Base-by-base conservation (phyloP, 2,797 vertebrate genomes). In the Fundulus diaphanus region DNA sequence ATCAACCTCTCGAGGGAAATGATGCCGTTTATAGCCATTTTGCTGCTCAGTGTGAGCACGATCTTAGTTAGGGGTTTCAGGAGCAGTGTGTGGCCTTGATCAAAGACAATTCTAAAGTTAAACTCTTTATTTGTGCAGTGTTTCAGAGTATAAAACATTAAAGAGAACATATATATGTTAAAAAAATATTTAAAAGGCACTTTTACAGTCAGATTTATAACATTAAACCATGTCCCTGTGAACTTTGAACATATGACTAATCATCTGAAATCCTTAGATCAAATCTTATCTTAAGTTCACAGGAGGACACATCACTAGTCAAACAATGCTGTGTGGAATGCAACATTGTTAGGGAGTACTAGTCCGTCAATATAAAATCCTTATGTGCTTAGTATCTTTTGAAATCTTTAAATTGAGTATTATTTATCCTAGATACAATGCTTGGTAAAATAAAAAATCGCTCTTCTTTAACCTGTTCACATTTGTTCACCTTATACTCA, bases 1-100 rank as follows among this genome's bases (percentile, higher is more conserved):
- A 81, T 52, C 31, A 77, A 70, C 74, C 24, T 82, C 85, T 81
- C 80, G 20, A 24, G 77, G 85, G 83, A 84, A 84, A 89, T 86
- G 70, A 84, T 29, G 46, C 61, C 73, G 57, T 77, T 83, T 57
- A 49, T 82, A 73, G 68, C 72, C 51, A 70, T 54, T 72, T 57
- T 77, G 73, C 42, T 83, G 76, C 81, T 85, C 74, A 77, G 77
- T 44, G 68, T 78, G 78, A 68, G 49, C 51, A 20, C 83, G 77
- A 86, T 72, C 72, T 74, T 75, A 59, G 80, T 59, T 37, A 70
- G 49, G 54, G 72, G 78, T 59, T 27, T 69, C 57, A 61, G 37
- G 61, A 75, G 78, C 51, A 80, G 51, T 63, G 31, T 49, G 31
- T 29, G 46, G 70, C 46, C 57, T 49, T 44, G 65, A 84, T 80